Base-by-base conservation (phyloP, 2,797 vertebrate genomes). In the Diglossa cyanea region DNA sequence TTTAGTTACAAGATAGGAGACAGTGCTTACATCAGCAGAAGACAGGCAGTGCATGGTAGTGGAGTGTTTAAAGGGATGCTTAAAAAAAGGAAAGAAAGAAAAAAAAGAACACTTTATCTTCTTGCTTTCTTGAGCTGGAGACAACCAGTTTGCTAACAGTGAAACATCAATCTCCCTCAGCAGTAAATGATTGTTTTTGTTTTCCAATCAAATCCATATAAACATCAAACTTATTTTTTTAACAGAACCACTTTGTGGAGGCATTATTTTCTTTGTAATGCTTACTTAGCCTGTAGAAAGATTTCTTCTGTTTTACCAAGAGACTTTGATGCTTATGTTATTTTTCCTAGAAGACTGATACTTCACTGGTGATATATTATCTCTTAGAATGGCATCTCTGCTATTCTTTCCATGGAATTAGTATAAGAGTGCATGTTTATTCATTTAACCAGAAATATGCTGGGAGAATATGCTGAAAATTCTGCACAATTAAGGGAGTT, bases 201-300 rank as follows among this genome's bases (percentile, higher is more conserved):
- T 93, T 95, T 94, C 35, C 37, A 71, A 81, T 74, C 39, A 86
- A 93, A 84, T 86, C 57, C 48, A 66, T 37, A 24, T 88, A 96
- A 96, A 89, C 62, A 80, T 68, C n/a, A 93, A 90, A 74, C 3
- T 1, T 26, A 7, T 9, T 66, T 40, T 82, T 67, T 70, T 90
- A 79, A 47, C 17, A 57, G 21, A 82, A 82, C 21, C 79, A n/a
- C 8, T 39, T 63, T 68, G 2, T 77, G n/a, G 25, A 92, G 25
- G 5, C 8, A 55, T 88, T 76, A 40, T 82, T 97, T 91, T 83
- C 12, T 65, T 92, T 67, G 55, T 68, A 93, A 77, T 62, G 13
- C 2, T 88, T 80, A 72, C 35, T 91, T 85, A 77, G 19, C 4
- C 4, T 70, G 40, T 58, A 15, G 72, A 92, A 85, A 74, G 54